Conservation (phyloP, 2,888 invertebrate species). For the Folsomia manolachei region DNA sequence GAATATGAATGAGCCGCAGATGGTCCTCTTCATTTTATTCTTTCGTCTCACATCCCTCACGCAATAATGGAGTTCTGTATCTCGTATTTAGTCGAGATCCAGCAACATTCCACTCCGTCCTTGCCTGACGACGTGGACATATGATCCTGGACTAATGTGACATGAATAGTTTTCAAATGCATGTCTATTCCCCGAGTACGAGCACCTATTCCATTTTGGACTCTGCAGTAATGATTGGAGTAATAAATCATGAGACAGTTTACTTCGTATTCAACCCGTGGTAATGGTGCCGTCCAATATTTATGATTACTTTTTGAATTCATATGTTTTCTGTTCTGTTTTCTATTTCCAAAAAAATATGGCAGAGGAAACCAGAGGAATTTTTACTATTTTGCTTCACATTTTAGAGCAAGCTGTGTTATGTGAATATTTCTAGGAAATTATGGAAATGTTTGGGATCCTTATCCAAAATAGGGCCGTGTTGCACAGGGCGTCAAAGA, state of each 20-base stretch:
- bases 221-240: conserved; percentile 10
- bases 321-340: not conserved
- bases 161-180: conserved; percentile 11
- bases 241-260: conserved; percentile 7
- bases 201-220: not conserved
- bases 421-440: not conserved
- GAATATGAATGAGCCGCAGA: conserved; percentile 1
- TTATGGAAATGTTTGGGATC: not conserved
- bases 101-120: not conserved
- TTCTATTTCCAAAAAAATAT: not conserved
- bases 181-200: no score
- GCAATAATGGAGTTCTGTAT: not conserved
- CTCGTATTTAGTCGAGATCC: not conserved
- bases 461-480: not conserved
- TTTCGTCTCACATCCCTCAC: not conserved
- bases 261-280: not conserved
- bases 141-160: conserved; percentile 11
- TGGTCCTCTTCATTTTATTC: not conserved
- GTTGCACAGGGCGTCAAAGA: not conserved
- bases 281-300: not conserved
- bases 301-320: conserved; percentile 7
- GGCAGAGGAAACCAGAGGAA: not conserved
- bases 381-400: not conserved
- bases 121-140: not conserved
- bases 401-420: not conserved